phyloP scores from a whole-genome alignment of 2,113 vertebrate genomes.

The Gopherus flavomarginatus region DNA sequence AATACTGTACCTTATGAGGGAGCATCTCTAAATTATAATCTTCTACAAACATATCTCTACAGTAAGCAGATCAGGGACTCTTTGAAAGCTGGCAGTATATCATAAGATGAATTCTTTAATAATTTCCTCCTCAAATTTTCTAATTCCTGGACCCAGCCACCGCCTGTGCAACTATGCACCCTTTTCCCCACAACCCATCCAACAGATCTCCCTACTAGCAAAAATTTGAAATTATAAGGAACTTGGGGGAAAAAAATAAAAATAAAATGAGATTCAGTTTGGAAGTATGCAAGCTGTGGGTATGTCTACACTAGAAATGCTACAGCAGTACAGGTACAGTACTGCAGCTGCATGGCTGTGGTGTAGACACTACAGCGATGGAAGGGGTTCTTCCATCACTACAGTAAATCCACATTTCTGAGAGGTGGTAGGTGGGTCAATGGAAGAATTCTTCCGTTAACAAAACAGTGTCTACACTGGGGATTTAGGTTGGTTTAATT shows the following conservation, averaged over 20 bases:
- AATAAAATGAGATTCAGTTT: conserved; percentile 13
- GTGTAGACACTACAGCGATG: background rate
- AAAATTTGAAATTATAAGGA: background rate
- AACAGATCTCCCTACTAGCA: background rate
- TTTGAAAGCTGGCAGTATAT: background rate
- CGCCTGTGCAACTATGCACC: background rate
- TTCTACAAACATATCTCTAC: background rate
- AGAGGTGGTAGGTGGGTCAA: background rate
- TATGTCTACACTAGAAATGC: background rate
- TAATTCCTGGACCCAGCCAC: background rate
- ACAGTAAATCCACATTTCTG: background rate
- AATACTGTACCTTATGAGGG: no score
- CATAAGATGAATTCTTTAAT: background rate
- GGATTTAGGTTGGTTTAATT: background rate
- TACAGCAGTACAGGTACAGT: background rate
- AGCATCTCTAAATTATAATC: no score
- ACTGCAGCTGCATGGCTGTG: background rate
- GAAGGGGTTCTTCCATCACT: background rate
- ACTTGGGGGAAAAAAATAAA: background rate
- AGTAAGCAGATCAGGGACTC: background rate
- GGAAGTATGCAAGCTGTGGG: background rate
- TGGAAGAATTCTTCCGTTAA: background rate
- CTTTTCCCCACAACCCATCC: background rate
- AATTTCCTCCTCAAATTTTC: background rate
- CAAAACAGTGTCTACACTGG: background rate